These are phyloP conservation scores for Maniola jurtina DNA, from an alignment of 1,140 invertebrate species.

Conservation along the genomic window DNA sequence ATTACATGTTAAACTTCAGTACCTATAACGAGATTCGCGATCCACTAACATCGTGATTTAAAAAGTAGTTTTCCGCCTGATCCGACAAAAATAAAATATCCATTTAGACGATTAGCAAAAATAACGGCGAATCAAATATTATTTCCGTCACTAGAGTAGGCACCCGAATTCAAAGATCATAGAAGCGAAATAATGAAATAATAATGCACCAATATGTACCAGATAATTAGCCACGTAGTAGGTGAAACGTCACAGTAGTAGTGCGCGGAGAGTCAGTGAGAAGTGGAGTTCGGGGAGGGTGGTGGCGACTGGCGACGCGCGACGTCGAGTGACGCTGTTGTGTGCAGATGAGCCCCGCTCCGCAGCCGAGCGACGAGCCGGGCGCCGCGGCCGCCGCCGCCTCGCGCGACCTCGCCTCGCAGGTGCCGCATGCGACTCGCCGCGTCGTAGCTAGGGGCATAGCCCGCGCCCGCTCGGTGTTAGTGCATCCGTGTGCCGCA, in stretches of 20 bases:
- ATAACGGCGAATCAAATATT: constrained; percentile 32
- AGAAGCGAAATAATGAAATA: constrained; percentile 20
- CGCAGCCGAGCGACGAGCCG: constrained; percentile 80
- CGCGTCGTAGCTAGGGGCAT: constrained; percentile 65
- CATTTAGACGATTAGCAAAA: not conserved
- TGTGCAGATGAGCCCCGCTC: constrained; percentile 81
- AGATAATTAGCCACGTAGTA: constrained; percentile 35
- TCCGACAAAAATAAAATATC: not conserved
- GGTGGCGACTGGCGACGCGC: constrained; percentile 53
- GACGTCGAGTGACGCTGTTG: constrained; percentile 70
- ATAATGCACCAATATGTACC: constrained; percentile 33
- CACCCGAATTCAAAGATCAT: constrained; percentile 15
- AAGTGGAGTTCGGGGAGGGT: constrained; percentile 72
- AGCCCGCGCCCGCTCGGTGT: constrained; percentile 69
- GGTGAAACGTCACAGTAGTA: constrained; percentile 32
- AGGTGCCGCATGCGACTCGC: constrained; percentile 75
- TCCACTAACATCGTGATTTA: not conserved
- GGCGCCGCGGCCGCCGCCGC: constrained; percentile 76
- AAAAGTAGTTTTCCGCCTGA: not conserved
- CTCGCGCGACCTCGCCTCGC: constrained; percentile 80
- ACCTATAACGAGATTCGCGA: not conserved
- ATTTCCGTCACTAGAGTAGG: constrained; percentile 23
- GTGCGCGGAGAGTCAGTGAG: constrained; percentile 69
- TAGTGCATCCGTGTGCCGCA: constrained; percentile 72
- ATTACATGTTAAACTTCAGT: not conserved